Base-by-base conservation (phyloP, 2,797 vertebrate species). In the Bradypus variegatus region DNA sequence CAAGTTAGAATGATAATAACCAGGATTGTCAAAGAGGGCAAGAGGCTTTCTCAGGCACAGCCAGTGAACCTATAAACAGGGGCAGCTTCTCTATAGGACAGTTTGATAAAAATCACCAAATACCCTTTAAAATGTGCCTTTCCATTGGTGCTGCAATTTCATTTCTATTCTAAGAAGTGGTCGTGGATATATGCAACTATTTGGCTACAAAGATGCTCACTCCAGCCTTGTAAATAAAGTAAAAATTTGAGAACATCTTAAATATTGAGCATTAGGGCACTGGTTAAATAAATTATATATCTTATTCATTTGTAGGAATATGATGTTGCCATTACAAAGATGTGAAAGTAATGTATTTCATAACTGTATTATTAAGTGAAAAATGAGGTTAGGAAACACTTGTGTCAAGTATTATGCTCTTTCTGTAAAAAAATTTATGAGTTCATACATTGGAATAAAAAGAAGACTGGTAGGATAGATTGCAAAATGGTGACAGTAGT, bases 151-250 rank as follows among this genome's bases (percentile, higher is more conserved):
- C 27, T 27, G 29, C 65, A 29, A 25, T 41, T 70, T 53, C 64
- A 10, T 21, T 48, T 70, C 67, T 53, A 48, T 18, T 62, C 73
- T 64, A 53, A 38, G 38, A 33, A 79, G 29, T 50, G 14, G 8
- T 31, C 6, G 4, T 19, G 29, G 7, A 3, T 1, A 6, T 13
- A 33, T 41, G 15, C 7, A 18, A 18, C 21, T 60, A 16, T 9
- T 33, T 83, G 64, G 33, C 31, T 18, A 14, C n/a, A 2, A 55
- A 79, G 72, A 70, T 31, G 53, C 31, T 12, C 27, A 23, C 18
- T 53, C 21, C 19, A 45, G 45, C 31, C 64, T 38, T 62, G n/a
- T 45, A 45, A 67, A 36, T 53, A 53, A 77, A 25, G 41, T 36
- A 38, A 27, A 62, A 64, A 53, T 13, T 21, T 18, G 25, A 55